Base-by-base conservation (phyloP, 2,888 invertebrate species). In the Oxycera nigricornis region DNA sequence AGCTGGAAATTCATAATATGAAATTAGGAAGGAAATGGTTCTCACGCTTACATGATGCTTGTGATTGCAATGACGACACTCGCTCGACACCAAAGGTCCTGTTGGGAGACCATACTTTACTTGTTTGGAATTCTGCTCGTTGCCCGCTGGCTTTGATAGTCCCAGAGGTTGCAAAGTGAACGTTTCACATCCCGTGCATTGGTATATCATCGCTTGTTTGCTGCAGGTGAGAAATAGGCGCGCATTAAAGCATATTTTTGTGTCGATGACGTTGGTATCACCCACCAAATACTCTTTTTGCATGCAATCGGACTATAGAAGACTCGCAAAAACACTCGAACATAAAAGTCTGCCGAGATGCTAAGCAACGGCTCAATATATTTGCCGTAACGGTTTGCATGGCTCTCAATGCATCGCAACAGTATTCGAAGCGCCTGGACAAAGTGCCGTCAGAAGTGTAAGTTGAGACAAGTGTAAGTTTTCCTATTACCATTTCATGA, bases 401-500 rank as follows among this genome's bases (percentile, higher is more conserved):
- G 95, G 0, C 91, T 89, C 81, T 98, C 95, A 77, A 99, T 93
- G 79, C 93, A 91, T 81, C 95, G 94, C 24, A 99, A 86, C 46
- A 98, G 87, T 81, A 99, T 98, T 77, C 99, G 88, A n/a, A 99
- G 83, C 0, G 96, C 97, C 94, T 94, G 82, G 1, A 70, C 62
- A 61, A 31, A 35, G 24, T 26, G 6, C 57, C 20, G 35, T 28
- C 1, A 28, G 62, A 20, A 62, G 7, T 17, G 28, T 11, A 17
- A 17, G 2, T 14, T 28, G n/a, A n/a, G n/a, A n/a, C n/a, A n/a
- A n/a, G n/a, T n/a, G n/a, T n/a, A n/a, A n/a, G n/a, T n/a, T 84
- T 84, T n/a, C n/a, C n/a, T n/a, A n/a, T n/a, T 82, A 94, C 95
- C 91, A 97, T 93, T 89, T 99, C 99, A 87, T 99, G 98, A 80